These are phyloP conservation scores for Nemapogon koenigi DNA, from an alignment of 2,888 invertebrate species.

Conservation along the genomic window DNA sequence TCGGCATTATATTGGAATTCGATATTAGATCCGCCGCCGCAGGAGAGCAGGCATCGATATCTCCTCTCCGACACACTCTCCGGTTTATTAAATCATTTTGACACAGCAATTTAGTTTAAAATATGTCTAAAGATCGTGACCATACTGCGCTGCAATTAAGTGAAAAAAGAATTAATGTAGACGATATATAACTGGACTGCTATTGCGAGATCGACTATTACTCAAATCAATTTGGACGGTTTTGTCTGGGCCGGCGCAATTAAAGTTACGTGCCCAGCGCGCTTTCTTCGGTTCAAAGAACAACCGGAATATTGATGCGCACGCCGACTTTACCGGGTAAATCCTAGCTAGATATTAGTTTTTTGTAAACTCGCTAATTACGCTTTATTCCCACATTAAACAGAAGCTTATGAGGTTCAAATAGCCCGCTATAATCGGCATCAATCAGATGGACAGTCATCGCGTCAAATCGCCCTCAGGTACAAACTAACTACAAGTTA, in stretches of 20 bases:
- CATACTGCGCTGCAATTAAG: slow-evolving; percentile 34
- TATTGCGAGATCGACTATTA: slow-evolving; percentile 41
- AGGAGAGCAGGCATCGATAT: slow-evolving; percentile 1
- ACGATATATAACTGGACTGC: slow-evolving; percentile 38
- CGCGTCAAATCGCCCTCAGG: slow-evolving; percentile 50
- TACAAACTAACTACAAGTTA: slow-evolving; percentile 46
- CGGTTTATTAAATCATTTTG: slow-evolving; percentile 32
- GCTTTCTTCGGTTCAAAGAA: slow-evolving; percentile 39
- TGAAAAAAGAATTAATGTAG: slow-evolving; percentile 35
- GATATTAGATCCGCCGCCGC: too few relatives aligned
- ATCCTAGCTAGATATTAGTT: too few relatives aligned
- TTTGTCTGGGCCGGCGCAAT: slow-evolving; percentile 38
- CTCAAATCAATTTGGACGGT: slow-evolving; percentile 50
- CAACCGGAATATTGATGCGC: slow-evolving; percentile 38
- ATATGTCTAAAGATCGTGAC: slow-evolving; percentile 28
- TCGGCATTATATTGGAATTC: too few relatives aligned
- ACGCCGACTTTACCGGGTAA: slow-evolving; percentile 33
- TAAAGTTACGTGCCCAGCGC: slow-evolving; percentile 39
- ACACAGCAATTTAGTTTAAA: slow-evolving; percentile 33
- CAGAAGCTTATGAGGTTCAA: too few relatives aligned
- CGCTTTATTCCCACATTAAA: too few relatives aligned
- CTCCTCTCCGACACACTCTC: slow-evolving; percentile 2
- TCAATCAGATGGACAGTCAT: slow-evolving; percentile 45
- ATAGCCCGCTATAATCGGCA: slow-evolving; percentile 25
- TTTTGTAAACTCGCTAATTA: too few relatives aligned